phyloP scores from a whole-genome alignment of 2,113 vertebrate genomes.

The Acrocephalus kingi region DNA sequence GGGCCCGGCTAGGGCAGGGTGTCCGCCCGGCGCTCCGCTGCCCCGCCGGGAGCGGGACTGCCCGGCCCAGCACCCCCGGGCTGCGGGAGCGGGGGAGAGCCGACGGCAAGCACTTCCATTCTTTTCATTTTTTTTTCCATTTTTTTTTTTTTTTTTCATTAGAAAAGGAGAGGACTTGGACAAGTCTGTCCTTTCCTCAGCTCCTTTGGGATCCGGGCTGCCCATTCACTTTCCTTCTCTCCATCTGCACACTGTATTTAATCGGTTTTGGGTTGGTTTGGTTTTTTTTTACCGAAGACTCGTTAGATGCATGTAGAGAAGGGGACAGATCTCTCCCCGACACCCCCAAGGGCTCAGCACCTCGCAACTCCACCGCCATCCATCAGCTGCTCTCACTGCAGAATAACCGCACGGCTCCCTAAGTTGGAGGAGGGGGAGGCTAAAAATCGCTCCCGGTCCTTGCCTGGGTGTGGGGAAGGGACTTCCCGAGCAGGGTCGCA shows the following conservation, averaged over 20 bases:
- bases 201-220: background rate
- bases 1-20: too few species aligned
- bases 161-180: background rate
- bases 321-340: background rate
- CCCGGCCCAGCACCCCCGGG: background rate
- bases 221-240: background rate
- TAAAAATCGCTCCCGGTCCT: background rate
- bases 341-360: background rate
- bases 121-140: too few species aligned
- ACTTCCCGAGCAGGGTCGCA: background rate
- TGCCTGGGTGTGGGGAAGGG: background rate
- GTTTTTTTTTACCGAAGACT: background rate
- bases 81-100: background rate
- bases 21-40: background rate
- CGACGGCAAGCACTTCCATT: background rate
- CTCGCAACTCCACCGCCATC: background rate
- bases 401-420: background rate
- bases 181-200: background rate
- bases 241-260: background rate
- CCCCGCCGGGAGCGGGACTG: background rate
- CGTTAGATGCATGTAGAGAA: background rate
- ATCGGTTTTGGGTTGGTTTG: background rate
- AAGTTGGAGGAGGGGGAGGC: background rate
- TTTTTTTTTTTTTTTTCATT: background rate
- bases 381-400: background rate